These are phyloP conservation scores for Deilephila elpenor DNA, from an alignment of 2,888 invertebrate genomes.

Conservation along the genomic window DNA sequence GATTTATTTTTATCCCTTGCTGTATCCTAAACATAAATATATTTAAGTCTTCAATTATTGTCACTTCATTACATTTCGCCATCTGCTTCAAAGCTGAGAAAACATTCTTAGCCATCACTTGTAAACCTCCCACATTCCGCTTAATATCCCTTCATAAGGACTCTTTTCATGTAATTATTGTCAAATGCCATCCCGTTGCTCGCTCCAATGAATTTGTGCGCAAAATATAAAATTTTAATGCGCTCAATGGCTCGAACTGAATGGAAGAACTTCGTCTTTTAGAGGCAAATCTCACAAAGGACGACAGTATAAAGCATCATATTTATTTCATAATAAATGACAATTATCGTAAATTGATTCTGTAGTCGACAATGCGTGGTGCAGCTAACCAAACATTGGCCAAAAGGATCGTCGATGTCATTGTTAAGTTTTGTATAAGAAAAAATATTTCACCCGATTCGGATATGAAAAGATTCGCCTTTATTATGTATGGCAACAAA, in stretches of 20 bases:
- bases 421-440: conserved; percentile 64
- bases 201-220: conserved; percentile 69
- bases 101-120: conserved; percentile 71
- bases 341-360: conserved; percentile 84
- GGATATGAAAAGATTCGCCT: conserved; percentile 65
- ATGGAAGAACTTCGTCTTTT: conserved; percentile 63
- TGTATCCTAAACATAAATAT: conserved; percentile 1
- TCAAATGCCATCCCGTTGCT: conserved; percentile 71
- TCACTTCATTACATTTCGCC: conserved; percentile 60
- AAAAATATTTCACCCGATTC: conserved; percentile 57
- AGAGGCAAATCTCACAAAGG: conserved; percentile 66
- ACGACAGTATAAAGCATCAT: conserved; percentile 75
- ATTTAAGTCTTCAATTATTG: conserved; percentile 24
- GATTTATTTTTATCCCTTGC: too few species aligned
- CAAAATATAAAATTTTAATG: conserved; percentile 75
- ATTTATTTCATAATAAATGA: conserved; percentile 85
- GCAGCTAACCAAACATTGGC: conserved; percentile 89
- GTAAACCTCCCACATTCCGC: conserved; percentile 69
- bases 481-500: conserved; percentile 73
- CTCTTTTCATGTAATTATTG: conserved; percentile 76
- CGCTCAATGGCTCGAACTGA: conserved; percentile 68
- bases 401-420: conserved; percentile 82
- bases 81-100: conserved; percentile 79
- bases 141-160: conserved; percentile 71
- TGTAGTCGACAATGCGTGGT: conserved; percentile 72